Evolutionary conservation across 1,140 invertebrate genomes (phyloP).

Genomic region (Coelopa frigida): DNA sequence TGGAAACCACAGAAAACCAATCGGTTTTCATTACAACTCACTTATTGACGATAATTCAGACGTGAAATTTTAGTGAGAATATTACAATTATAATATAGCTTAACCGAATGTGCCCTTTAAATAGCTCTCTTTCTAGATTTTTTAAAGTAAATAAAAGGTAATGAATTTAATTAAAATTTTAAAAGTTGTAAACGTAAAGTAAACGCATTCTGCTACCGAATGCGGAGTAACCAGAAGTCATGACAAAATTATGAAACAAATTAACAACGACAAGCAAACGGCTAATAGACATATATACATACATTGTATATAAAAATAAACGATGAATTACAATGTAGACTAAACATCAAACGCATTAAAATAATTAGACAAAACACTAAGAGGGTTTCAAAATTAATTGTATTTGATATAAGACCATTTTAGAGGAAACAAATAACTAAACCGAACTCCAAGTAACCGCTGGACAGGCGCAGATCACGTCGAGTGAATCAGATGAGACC

Average conservation of each 20-base stretch:
- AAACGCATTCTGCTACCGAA: background rate
- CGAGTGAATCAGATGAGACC: slow-evolving; percentile 19
- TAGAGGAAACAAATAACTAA: slow-evolving; percentile 7
- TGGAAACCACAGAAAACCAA: slow-evolving; percentile 8
- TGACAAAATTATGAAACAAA: slow-evolving; percentile 1
- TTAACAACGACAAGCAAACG: slow-evolving; percentile 9
- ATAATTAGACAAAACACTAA: slow-evolving; percentile 42
- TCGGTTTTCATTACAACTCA: background rate
- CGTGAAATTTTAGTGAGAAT: slow-evolving; percentile 2
- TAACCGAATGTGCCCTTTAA: slow-evolving; percentile 47
- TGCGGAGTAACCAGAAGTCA: background rate
- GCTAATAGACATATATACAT: background rate
- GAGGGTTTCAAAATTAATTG: slow-evolving; percentile 27
- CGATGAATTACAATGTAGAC: slow-evolving; percentile 21
- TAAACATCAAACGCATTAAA: slow-evolving; percentile 16
- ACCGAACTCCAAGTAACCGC: no score
- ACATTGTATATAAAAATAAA: slow-evolving; percentile 21
- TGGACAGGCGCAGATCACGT: no score
- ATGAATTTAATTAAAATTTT: no score
- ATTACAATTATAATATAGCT: slow-evolving; percentile 40
- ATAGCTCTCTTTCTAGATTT: slow-evolving; percentile 43
- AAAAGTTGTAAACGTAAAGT: slow-evolving; percentile 5
- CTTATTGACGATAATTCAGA: background rate
- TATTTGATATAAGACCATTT: background rate
- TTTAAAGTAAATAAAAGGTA: slow-evolving; percentile 10